A percentile compares a stretch with the other conserved stretches of the same genome.
These are phyloP conservation scores for Chiropotes sagulatus DNA, from an alignment of 2,797 vertebrate species.

Conservation along the genomic window DNA sequence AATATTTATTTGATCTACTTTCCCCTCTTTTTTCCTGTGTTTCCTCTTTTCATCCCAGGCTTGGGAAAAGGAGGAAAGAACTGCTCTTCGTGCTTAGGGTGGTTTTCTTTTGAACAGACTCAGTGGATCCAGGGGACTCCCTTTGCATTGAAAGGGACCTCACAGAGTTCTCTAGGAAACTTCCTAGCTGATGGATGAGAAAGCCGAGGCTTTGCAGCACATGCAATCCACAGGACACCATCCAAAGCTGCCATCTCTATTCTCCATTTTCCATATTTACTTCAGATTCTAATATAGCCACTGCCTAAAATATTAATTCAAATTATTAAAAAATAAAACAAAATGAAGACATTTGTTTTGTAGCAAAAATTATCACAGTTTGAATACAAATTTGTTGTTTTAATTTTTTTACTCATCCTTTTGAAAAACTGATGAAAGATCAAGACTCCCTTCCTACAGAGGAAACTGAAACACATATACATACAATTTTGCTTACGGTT, in stretches of 20 bases:
- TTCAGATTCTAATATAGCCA: not conserved
- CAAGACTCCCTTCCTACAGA: not conserved
- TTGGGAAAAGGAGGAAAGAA: not conserved
- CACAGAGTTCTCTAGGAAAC: not conserved
- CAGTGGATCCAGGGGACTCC: not conserved
- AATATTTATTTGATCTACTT: not conserved
- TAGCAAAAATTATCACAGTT: not conserved
- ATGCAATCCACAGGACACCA: not conserved
- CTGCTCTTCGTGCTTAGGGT: not conserved
- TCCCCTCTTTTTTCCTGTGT: not conserved
- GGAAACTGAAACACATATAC: not conserved
- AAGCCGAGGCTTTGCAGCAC: not conserved
- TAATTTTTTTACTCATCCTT: not conserved
- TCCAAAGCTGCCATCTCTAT: no score
- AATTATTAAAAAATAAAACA: not conserved
- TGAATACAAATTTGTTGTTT: constrained; percentile 2
- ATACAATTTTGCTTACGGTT: not conserved
- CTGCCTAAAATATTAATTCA: not conserved
- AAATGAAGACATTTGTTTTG: not conserved
- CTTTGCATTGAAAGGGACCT: not conserved
- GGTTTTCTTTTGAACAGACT: constrained; percentile 13
- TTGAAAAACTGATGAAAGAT: not conserved
- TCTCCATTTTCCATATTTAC: not conserved
- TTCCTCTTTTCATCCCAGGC: not conserved
- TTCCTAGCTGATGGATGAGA: not conserved